A percentile compares a stretch with the other conserved stretches of the same genome.
Conservation (phyloP, 2,797 vertebrate genomes). For the Columba guinea region DNA sequence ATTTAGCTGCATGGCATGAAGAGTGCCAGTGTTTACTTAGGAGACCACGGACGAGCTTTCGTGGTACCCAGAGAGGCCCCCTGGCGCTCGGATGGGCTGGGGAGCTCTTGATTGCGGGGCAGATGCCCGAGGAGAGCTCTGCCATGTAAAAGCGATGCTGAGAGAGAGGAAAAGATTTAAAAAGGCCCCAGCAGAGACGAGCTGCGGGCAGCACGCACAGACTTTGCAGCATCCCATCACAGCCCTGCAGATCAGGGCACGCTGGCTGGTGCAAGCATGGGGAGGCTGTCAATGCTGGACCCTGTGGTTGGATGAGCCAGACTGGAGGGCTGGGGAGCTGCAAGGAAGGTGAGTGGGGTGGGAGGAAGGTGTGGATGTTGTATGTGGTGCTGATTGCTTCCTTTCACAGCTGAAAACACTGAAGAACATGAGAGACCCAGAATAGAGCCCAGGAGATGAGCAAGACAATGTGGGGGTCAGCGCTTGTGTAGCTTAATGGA, state of each 20-base stretch:
- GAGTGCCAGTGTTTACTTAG: conserved; percentile 14
- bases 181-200: not conserved
- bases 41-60: conserved; percentile 3
- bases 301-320: not conserved
- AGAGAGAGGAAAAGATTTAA: not conserved
- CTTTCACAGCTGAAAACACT: not conserved
- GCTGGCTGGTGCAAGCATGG: rapidly evolving
- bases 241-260: not conserved
- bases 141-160: not conserved
- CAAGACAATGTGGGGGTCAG: not conserved
- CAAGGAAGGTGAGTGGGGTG: not conserved
- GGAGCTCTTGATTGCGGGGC: conserved; percentile 8
- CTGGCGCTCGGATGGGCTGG: not conserved
- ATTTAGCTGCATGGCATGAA: not conserved
- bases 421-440: not conserved
- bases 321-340: not conserved
- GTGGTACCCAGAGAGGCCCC: not conserved
- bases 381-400: not conserved
- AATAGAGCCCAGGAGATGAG: not conserved
- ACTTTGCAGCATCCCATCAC: not conserved
- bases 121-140: conserved; percentile 27
- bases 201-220: not conserved
- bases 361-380: not conserved
- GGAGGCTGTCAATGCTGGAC: not conserved
- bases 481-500: conserved; percentile 2